Base-by-base conservation (phyloP, 1,140 invertebrate species). In the Ips nitidus region DNA sequence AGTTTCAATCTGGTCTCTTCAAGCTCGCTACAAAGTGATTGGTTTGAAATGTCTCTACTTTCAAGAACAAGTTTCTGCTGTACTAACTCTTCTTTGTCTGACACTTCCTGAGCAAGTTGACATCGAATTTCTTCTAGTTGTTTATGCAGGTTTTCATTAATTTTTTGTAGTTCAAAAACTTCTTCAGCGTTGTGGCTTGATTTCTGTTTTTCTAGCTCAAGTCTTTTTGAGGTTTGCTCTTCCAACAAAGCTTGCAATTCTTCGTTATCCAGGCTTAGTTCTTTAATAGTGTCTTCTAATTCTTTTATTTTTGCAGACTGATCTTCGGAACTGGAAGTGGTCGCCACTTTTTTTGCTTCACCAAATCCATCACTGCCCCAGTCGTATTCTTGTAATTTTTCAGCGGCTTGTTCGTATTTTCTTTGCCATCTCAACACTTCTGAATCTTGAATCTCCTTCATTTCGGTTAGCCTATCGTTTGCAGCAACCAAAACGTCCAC, bases 401-500 rank as follows among this genome's bases (percentile, higher is more conserved):
- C 82, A 69, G 50, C 40, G 4, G 53, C 41, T 76, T 90, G 87
- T 71, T 88, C 86, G 74, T 87, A 89, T 74, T 89, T 86, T 40
- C 86, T 86, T 76, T 89, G 87, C 79, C 88, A 88, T 0, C 84
- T 74, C 7, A 83, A 79, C 69, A 89, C 83, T 78, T 90, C 88
- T 74, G 82, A 83, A 71, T 93, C 91, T 80, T 92, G 87, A 68
- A 88, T 88, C 78, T 94, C 91, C 81, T 93, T 93, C 79, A 90
- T 86, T 75, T 93, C 90, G 2, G 88, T 79, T 72, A 92, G 85
- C 57, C 87, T 84, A 45, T 93, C 90, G 77, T 94, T 93, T n/a
- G 90, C 90, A 36, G 87, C 83, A 2, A 87, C 87, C 5, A 95
- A 79, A 3, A 91, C 84, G 71, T 93, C 91, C 60, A 93, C 84